Base-by-base conservation (phyloP, 2,113 vertebrate genomes). In the Microcebus jonahi region DNA sequence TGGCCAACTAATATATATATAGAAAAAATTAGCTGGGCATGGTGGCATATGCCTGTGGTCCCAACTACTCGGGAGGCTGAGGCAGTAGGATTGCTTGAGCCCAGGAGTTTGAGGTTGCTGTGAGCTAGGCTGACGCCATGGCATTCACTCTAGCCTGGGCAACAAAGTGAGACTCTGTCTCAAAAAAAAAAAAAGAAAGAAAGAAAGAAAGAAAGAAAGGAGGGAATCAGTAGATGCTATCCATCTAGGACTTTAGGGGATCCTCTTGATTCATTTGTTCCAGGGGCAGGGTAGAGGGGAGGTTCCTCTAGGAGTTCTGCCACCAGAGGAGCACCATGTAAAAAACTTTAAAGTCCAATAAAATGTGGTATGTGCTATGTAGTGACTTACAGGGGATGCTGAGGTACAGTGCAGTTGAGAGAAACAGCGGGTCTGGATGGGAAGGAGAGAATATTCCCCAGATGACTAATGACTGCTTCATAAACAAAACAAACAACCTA, bases 361-460 rank as follows among this genome's bases (percentile, higher is more conserved):
- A 82, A 89, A 92, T 53, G 68, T 10, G 23, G 42, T n/a, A 42
- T 21, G 18, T 21, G 11, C 65, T 82, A 55, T 34, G 11, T 3
- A 81, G 70, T 55, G 67, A 42, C 85, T 88, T 73, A 61, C 50
- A 34, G 21, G 85, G 91, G 77, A 90, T 55, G n/a, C 23, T 42
- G 6, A 90, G 36, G 14, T 21, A 31, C 20, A n/a, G 42, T 71
- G 48, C 92, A 61, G 31, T 21, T 82, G 63, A 81, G 29, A 67
- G 70, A 80, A 65, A 79, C 45, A 53, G 55, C 5, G 6, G 13
- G 34, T 83, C 88, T 92, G 55, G 3, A 20, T 82, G 88, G 48
- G 53, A 85, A 88, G 13, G 27, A 55, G 27, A 77, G 53, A 97
- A 88, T 90, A 93, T 34, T 48, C 65, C 91, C 67, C 81, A 77